phyloP scores from a whole-genome alignment of 1,140 invertebrate genomes.

The Drosophila melanica region DNA sequence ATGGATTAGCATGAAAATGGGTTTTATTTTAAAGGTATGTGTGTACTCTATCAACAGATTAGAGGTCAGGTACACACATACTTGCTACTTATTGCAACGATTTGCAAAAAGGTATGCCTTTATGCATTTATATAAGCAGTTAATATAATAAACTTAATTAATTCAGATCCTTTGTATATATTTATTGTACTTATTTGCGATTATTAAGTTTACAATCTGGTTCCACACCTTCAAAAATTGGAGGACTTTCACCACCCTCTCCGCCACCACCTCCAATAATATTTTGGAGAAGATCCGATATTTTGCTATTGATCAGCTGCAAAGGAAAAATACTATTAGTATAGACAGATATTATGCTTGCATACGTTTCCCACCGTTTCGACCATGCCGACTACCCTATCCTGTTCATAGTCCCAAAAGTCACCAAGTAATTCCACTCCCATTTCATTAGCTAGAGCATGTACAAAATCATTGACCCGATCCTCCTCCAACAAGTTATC shows the following conservation, averaged over 20 bases:
- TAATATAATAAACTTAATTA: neutral
- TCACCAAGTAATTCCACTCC: constrained; percentile 72
- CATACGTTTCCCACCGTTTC: constrained; percentile 50
- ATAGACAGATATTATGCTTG: neutral
- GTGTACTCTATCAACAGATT: constrained; percentile 43
- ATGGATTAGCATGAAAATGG: constrained; percentile 55
- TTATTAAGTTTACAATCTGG: constrained; percentile 57
- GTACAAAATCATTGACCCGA: constrained; percentile 64
- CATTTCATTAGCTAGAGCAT: constrained; percentile 69
- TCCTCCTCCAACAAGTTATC: constrained; percentile 71
- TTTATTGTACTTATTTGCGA: constrained; percentile 28
- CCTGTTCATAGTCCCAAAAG: constrained; percentile 63
- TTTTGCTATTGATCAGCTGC: constrained; percentile 58
- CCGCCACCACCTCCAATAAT: constrained; percentile 58
- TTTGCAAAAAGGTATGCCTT: constrained; percentile 18
- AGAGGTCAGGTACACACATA: constrained; percentile 13
- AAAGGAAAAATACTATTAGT: constrained; percentile 4
- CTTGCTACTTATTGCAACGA: constrained; percentile 33
- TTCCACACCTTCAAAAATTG: constrained; percentile 70
- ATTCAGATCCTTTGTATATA: constrained; percentile 1
- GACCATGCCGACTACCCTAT: constrained; percentile 27
- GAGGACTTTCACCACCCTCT: constrained; percentile 46
- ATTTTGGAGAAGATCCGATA: constrained; percentile 55
- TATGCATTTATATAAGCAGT: constrained; percentile 26
- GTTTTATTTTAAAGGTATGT: constrained; percentile 40